These are phyloP conservation scores for Drosophila guanche DNA, from an alignment of 1,140 invertebrate genomes.

Conservation along the genomic window DNA sequence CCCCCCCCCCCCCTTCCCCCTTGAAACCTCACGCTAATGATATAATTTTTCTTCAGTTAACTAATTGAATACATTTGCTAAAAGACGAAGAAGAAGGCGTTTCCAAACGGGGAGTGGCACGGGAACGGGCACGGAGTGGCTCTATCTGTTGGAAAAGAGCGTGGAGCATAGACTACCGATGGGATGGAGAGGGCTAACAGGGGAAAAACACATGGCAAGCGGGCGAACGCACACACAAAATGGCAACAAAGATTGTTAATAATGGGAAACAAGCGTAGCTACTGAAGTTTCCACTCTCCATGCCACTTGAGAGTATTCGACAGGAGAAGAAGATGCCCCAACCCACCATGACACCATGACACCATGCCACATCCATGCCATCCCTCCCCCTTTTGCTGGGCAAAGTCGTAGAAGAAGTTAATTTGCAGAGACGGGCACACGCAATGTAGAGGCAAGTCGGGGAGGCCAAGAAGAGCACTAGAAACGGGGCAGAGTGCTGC, in stretches of 20 bases:
- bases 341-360: too few species aligned
- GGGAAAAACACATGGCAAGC: constrained; percentile 59
- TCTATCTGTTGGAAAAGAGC: too few species aligned
- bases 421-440: constrained; percentile 64
- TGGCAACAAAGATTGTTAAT: constrained; percentile 81
- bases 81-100: constrained; percentile 4
- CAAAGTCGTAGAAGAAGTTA: constrained; percentile 52
- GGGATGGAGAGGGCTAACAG: constrained; percentile 6
- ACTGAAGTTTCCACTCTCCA: constrained; percentile 52
- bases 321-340: constrained; percentile 38
- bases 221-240: constrained; percentile 34
- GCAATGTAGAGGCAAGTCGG: constrained; percentile 31
- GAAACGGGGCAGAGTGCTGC: too few species aligned
- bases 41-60: constrained; percentile 82
- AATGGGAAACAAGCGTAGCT: constrained; percentile 78
- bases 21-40: constrained; percentile 58
- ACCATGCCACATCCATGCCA: background rate
- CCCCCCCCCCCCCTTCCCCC: background rate
- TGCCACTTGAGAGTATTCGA: constrained; percentile 54
- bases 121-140: too few species aligned
- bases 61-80: constrained; percentile 80
- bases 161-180: background rate
- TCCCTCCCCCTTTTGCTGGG: background rate
- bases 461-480: constrained; percentile 3
- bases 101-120: too few species aligned